Base-by-base conservation (phyloP, 2,113 vertebrate species). In the Gulo gulo region DNA sequence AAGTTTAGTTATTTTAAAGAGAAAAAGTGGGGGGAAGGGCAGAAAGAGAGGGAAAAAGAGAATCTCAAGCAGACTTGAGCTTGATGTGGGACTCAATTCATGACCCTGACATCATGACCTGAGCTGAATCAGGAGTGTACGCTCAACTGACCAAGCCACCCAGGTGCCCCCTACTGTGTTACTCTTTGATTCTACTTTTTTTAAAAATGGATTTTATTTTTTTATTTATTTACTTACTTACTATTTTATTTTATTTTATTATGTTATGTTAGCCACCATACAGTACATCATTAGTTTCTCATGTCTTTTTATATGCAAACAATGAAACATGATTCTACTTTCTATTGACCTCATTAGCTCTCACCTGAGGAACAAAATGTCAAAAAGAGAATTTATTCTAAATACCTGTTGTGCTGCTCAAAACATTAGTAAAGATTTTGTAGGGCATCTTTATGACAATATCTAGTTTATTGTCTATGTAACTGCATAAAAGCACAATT, bases 321-420 rank as follows among this genome's bases (percentile, higher is more conserved):
- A 26, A 61, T 11, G 59, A 61, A 61, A 24, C 59, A 26, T 99
- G 98, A 99, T 99, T 98, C 99, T 99, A 92, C 99, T 99, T 98
- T 99, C 99, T 96, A 99, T 99, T 94, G 99, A 99, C 98, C 99
- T 99, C 98, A 99, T 99, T 98, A 99, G 99, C 94, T 99, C 99
- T 87, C 99, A 99, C 0, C 99, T 99, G 97, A 99, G 99, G 98
- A 99, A 99, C 99, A 99, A 99, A 98, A 99, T 99, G 99, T 99
- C 99, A 78, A 99, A 99, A 98, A 99, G 99, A 98, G 99, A 99
- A 98, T 99, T 99, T 98, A 99, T 99, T 98, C 99, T 99, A 98
- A 99, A 99, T 95, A 99, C 99, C 0, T 99, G 99, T 7, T 99
- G 99, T 45, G 99, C 99, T 42, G 99, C 99, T 16, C 99, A 99